Conservation (phyloP, 2,113 vertebrate species). For the Physeter macrocephalus region DNA sequence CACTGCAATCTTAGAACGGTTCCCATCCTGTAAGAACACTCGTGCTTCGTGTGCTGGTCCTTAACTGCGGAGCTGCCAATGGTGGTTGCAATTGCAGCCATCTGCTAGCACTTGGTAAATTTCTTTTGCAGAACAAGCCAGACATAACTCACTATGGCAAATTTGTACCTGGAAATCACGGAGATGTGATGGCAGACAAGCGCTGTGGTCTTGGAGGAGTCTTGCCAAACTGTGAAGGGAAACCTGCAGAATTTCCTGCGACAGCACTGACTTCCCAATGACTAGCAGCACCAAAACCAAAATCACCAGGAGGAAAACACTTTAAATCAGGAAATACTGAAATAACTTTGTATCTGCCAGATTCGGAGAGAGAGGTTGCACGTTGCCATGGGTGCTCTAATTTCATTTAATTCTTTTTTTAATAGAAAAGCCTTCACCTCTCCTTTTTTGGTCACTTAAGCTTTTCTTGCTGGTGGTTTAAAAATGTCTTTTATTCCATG, state of each 20-base stretch:
- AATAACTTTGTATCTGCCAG: neutral
- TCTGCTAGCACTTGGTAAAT: neutral
- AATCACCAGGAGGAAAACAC: neutral
- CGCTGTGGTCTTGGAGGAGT: neutral
- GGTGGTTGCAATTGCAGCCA: neutral
- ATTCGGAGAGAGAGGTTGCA: neutral
- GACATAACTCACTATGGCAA: neutral
- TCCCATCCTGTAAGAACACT: neutral
- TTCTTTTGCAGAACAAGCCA: neutral
- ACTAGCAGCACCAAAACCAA: neutral
- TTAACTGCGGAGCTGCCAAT: neutral
- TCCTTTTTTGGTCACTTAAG: constrained; percentile 36
- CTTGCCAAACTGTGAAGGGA: neutral
- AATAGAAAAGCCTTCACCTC: neutral
- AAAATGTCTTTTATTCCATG: constrained; percentile 53
- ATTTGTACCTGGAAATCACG: neutral
- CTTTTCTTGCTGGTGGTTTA: constrained; percentile 10
- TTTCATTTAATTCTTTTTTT: neutral
- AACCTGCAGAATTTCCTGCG: neutral
- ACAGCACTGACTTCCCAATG: neutral
- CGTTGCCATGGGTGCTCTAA: neutral
- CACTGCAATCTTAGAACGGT: fast-evolving
- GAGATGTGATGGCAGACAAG: neutral
- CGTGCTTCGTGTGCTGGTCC: fast-evolving
- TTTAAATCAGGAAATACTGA: neutral